Evolutionary conservation across 1,140 invertebrate species (phyloP).

Genomic region (Apocrypta bakeri): DNA sequence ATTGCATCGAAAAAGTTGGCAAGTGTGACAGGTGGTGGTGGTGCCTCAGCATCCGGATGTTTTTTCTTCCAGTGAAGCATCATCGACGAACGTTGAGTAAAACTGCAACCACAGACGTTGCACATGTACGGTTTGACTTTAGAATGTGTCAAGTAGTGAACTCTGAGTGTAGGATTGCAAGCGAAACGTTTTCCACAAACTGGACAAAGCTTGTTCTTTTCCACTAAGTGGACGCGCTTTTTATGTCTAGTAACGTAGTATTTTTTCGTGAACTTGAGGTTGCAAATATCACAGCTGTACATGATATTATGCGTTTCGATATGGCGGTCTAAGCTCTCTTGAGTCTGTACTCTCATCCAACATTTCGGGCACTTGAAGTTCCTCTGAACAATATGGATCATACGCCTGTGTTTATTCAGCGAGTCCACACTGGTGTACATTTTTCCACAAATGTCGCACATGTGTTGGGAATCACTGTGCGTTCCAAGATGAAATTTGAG

Average conservation of each 20-base stretch:
- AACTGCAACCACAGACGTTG: constrained; percentile 67
- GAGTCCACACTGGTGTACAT: constrained; percentile 71
- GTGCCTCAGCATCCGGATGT: constrained; percentile 62
- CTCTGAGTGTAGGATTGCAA: constrained; percentile 47
- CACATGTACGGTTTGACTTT: constrained; percentile 72
- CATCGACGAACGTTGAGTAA: constrained; percentile 63
- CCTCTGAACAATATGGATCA: constrained; percentile 68
- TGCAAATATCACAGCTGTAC: constrained; percentile 32
- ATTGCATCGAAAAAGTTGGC: background rate
- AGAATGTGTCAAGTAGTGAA: constrained; percentile 61
- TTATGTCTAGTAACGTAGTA: constrained; percentile 60
- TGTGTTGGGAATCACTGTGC: constrained; percentile 65
- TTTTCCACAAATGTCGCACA: constrained; percentile 69
- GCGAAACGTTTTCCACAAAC: constrained; percentile 71
- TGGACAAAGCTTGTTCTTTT: constrained; percentile 65
- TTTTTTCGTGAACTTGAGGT: constrained; percentile 30
- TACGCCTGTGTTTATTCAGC: constrained; percentile 65
- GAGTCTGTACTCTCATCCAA: constrained; percentile 48
- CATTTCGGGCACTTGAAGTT: constrained; percentile 83
- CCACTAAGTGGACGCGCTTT: constrained; percentile 65
- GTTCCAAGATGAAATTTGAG: constrained; percentile 74
- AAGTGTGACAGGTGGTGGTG: constrained; percentile 42
- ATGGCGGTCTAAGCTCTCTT: background rate
- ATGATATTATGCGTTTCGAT: constrained; percentile 77
- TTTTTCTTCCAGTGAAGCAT: constrained; percentile 63